phyloP scores from a whole-genome alignment of 2,113 vertebrate species.

The Octodon degus region DNA sequence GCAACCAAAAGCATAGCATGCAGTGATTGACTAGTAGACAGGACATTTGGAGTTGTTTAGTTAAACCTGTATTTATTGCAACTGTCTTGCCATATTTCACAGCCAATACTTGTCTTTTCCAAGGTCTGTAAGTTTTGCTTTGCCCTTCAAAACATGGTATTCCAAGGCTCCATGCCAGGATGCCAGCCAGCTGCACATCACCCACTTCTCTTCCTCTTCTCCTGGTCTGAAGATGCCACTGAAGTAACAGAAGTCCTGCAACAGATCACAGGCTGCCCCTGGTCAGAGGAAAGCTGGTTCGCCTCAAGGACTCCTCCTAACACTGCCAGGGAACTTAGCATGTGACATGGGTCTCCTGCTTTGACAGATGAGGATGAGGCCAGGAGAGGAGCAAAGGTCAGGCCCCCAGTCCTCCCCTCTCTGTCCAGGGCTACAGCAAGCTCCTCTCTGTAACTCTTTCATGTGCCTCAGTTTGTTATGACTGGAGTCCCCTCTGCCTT shows the following conservation, averaged over 20 bases:
- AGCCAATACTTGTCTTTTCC: background rate
- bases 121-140: background rate
- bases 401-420: rapidly evolving
- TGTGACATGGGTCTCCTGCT: rapidly evolving
- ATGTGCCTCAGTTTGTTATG: rapidly evolving
- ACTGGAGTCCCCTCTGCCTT: background rate
- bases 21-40: background rate
- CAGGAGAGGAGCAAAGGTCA: background rate
- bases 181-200: background rate
- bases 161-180: rapidly evolving
- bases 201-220: background rate
- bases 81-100: slow-evolving; percentile 20
- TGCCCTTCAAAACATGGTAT: background rate
- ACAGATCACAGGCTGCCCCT: rapidly evolving
- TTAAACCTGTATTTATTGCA: slow-evolving; percentile 17
- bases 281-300: background rate
- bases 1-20: background rate
- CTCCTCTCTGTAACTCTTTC: background rate
- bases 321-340: background rate
- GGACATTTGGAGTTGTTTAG: slow-evolving; percentile 30
- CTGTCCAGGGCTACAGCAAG: too few species aligned
- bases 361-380: background rate
- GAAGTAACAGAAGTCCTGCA: rapidly evolving
- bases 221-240: background rate
- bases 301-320: too few species aligned